phyloP scores from a whole-genome alignment of 2,888 invertebrate species.

The Tetanocera ferruginea region DNA sequence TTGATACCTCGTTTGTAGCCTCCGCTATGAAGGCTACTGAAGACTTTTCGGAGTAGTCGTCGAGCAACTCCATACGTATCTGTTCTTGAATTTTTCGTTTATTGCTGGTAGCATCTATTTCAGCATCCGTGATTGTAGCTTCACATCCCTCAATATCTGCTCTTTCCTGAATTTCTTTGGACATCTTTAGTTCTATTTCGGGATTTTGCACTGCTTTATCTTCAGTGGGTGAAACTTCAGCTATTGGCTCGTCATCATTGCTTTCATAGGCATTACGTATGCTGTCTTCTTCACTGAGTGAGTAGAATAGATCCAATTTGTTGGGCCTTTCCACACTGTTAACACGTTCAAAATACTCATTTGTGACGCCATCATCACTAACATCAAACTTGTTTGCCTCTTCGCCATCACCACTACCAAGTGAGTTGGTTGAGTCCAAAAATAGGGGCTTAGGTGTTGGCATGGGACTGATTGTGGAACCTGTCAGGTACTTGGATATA shows the following conservation, averaged over 20 bases:
- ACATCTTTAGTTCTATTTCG: constrained; percentile 22
- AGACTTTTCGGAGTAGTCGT: constrained; percentile 55
- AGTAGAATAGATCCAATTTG: constrained; percentile 63
- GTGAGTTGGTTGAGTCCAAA: constrained; percentile 55
- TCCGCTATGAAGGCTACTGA: constrained; percentile 55
- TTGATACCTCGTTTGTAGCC: constrained; percentile 53
- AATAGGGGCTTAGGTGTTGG: constrained; percentile 52
- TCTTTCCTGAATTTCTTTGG: neutral
- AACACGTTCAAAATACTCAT: constrained; percentile 69
- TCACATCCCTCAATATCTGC: constrained; percentile 8
- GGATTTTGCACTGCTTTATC: neutral
- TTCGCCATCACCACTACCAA: constrained; percentile 43
- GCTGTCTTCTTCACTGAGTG: constrained; percentile 60
- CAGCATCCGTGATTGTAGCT: neutral
- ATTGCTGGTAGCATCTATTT: neutral
- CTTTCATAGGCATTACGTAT: constrained; percentile 51
- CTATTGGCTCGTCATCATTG: neutral
- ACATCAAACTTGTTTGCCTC: constrained; percentile 57
- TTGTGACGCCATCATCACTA: constrained; percentile 67
- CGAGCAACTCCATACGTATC: constrained; percentile 53
- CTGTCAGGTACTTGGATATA: constrained; percentile 53
- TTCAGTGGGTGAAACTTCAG: neutral
- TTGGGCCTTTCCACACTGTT: constrained; percentile 67
- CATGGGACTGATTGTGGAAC: constrained; percentile 56
- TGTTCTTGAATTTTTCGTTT: neutral